Evolutionary conservation across 2,113 vertebrate species (phyloP), one percentile per base, ranked within the genome.

Genomic region (Phylloscopus trochilus): DNA sequence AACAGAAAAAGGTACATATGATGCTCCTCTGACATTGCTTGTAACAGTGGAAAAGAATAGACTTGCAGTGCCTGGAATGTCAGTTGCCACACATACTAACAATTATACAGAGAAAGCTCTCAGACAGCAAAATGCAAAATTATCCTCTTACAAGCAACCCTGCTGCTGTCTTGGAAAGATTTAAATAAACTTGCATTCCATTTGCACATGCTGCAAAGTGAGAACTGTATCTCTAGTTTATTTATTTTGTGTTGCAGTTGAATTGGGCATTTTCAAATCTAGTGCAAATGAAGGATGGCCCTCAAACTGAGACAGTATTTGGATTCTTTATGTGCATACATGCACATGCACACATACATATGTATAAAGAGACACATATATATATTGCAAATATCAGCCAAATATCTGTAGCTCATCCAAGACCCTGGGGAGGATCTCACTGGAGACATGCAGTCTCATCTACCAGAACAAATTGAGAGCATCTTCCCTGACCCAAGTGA

Each of bases 51-150:
- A 83, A 95, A 88, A 59, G 56, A 88, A 78, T 44, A 95, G 83
- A 83, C 68, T 94, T 10, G 2, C 35, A 37, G 52, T 44, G 82
- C 70, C 75, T 90, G 79, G 82, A 94, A 94, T 86, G 82, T 92
- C 87, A 86, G 72, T 88, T 94, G 85, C 85, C 84, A 96, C 75
- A 90, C 84, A 83, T 78, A 81, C 82, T 92, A 96, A 95, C 87
- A 86, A 90, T 90, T 93, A 93, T 51, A 90, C 59, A 83, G 84
- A 94, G 91, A 94, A 96, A 94, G 8, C 47, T 43, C 72, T 83
- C 92, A 92, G 84, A 91, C 79, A 90, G 85, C 93, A 96, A 86
- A 96, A 96, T 95, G 87, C 67, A 92, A 91, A 96, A 94, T 91
- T 91, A 85, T 62, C 63, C 28, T 85, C 41, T 87, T 90, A 85